Evolutionary conservation across 2,888 invertebrate genomes (phyloP), one percentile per base, ranked within the genome.

Genomic region (Pantelozetes paolii): DNA sequence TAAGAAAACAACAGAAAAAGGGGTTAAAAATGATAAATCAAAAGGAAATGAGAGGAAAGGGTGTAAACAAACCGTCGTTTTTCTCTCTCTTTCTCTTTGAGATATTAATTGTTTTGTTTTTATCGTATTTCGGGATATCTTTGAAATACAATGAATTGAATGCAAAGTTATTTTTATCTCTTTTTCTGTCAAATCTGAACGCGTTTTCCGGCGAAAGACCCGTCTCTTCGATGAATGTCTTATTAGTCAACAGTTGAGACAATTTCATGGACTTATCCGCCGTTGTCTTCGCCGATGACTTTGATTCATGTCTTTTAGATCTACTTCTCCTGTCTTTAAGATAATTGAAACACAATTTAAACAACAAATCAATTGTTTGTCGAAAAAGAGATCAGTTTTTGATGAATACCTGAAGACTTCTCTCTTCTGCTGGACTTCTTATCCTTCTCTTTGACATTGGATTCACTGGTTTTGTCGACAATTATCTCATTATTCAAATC

Each of bases 141-240:
- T 78, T 77, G 72, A 80, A 81, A 75, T 81, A 81, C 30, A 83
- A 75, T 30, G 80, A 80, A 36, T 80, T 80, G 78, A 81, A 83
- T 5, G 79, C 78, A 76, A 80, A 78, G 73, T 82, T 81, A 64
- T 81, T 79, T 71, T 74, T 76, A 76, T 83, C 82, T 9, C 79
- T 62, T 71, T 77, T 79, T 18, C 79, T 74, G 77, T 83, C 83
- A 20, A 82, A 71, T 69, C 80, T 77, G 75, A 78, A 82, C 5
- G 81, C 81, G 77, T 80, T 75, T 74, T 80, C 79, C 13, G 79
- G 77, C 15, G 20, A 28, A 9, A 75, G 57, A 26, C 57, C 57
- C 26, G 57, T 57, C 57, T 57, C 57, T 26, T 57, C 57, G 23
- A 57, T 57, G 57, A 57, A 57, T 11, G 57, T 57, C 57, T 57